A percentile compares a stretch with the other conserved stretches of the same genome.
phyloP scores from a whole-genome alignment of 2,113 vertebrate species.

The Onychostruthus taczanowskii region DNA sequence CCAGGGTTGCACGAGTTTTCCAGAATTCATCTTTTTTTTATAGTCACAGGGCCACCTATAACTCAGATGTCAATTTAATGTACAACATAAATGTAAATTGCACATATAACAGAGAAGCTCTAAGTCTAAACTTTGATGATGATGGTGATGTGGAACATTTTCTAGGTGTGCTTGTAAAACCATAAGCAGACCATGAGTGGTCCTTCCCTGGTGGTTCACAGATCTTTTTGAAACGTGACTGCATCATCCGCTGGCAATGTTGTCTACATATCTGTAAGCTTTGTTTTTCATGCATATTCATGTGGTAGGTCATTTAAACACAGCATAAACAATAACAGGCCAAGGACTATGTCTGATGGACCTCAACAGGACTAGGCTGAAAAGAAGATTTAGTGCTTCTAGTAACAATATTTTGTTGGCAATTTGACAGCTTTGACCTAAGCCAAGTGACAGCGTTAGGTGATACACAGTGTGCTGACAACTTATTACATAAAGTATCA shows the following conservation, averaged over 20 bases:
- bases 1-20: neutral
- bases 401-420: constrained; percentile 63
- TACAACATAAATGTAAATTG: neutral
- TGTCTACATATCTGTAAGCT: constrained; percentile 23
- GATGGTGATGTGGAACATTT: neutral
- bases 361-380: constrained; percentile 43
- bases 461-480: constrained; percentile 70
- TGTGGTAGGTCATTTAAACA: constrained; percentile 10
- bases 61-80: neutral
- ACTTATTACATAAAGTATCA: constrained; percentile 65
- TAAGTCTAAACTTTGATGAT: neutral
- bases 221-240: neutral
- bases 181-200: neutral
- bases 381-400: constrained; percentile 47
- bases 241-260: neutral
- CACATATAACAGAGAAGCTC: neutral
- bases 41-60: neutral
- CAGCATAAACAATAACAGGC: constrained; percentile 47
- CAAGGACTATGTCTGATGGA: constrained; percentile 40
- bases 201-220: neutral
- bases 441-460: constrained; percentile 65
- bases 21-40: neutral
- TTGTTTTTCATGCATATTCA: constrained; percentile 4
- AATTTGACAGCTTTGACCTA: constrained; percentile 64
- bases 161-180: neutral